A percentile compares a stretch with the other conserved stretches of the same genome.
phyloP scores from a whole-genome alignment of 2,797 vertebrate species.

The Buphagus erythrorhynchus region DNA sequence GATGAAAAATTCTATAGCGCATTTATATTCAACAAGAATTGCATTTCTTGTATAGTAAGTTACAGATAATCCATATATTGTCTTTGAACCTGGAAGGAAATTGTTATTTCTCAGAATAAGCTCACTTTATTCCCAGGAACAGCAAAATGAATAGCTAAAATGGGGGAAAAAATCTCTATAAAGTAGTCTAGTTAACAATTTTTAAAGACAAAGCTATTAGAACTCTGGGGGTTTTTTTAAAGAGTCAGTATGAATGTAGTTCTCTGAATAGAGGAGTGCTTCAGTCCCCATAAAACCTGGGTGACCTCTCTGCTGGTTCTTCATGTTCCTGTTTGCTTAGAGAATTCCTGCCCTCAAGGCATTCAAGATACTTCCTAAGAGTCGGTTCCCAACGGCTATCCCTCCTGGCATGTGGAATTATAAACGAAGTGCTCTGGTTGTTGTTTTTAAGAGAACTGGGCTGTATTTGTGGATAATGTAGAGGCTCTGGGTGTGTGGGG shows the following conservation, averaged over 20 bases:
- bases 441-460: not conserved
- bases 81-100: not conserved
- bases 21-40: not conserved
- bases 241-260: not conserved
- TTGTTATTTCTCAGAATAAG: not conserved
- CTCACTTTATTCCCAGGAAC: not conserved
- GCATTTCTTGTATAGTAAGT: not conserved
- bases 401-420: not conserved
- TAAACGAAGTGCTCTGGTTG: not conserved
- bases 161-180: not conserved
- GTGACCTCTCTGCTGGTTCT: not conserved
- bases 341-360: not conserved
- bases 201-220: not conserved
- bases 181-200: not conserved
- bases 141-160: not conserved
- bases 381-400: not conserved
- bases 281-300: not conserved
- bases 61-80: not conserved
- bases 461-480: rapidly evolving
- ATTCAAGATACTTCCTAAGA: not conserved
- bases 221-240: not conserved
- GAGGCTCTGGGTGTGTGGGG: not conserved
- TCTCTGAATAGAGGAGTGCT: not conserved
- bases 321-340: rapidly evolving
- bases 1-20: not conserved